A percentile compares a stretch with the other conserved stretches of the same genome.
phyloP scores from a whole-genome alignment of 2,888 invertebrate species.

The Cheilosia variabilis region DNA sequence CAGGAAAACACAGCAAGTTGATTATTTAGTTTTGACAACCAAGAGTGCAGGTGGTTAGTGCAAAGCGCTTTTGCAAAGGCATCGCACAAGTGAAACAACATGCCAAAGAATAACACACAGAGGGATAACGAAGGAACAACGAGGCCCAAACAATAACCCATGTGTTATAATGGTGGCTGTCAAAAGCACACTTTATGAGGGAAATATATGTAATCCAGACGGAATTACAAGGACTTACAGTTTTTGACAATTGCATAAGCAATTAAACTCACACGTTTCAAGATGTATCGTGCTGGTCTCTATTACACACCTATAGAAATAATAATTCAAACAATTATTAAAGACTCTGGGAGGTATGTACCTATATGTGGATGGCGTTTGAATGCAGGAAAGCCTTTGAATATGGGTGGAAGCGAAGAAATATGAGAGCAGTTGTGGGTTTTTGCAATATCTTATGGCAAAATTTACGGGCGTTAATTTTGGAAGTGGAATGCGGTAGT shows the following conservation, averaged over 20 bases:
- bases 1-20: conserved; percentile 33
- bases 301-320: conserved; percentile 11
- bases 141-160: conserved; percentile 38
- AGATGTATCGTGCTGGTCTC: not conserved
- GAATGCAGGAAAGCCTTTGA: conserved; percentile 10
- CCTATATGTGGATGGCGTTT: not conserved
- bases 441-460: conserved; percentile 38
- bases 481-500: conserved; percentile 27
- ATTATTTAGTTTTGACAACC: conserved; percentile 61
- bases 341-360: conserved; percentile 1
- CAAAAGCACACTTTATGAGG: conserved; percentile 57
- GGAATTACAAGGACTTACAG: conserved; percentile 70
- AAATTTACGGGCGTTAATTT: conserved; percentile 60
- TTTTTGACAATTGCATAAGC: conserved; percentile 74
- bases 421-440: conserved; percentile 47
- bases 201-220: conserved; percentile 60
- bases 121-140: conserved; percentile 37
- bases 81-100: not conserved
- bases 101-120: conserved; percentile 57
- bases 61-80: conserved; percentile 32
- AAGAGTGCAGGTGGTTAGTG: conserved; percentile 52
- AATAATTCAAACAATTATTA: conserved; percentile 70
- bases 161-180: conserved; percentile 46
- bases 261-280: conserved; percentile 62
- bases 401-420: conserved; percentile 27